A percentile compares a stretch with the other conserved stretches of the same genome.
Conservation (phyloP, 2,113 vertebrate genomes). For the Gallinago jamesoni region DNA sequence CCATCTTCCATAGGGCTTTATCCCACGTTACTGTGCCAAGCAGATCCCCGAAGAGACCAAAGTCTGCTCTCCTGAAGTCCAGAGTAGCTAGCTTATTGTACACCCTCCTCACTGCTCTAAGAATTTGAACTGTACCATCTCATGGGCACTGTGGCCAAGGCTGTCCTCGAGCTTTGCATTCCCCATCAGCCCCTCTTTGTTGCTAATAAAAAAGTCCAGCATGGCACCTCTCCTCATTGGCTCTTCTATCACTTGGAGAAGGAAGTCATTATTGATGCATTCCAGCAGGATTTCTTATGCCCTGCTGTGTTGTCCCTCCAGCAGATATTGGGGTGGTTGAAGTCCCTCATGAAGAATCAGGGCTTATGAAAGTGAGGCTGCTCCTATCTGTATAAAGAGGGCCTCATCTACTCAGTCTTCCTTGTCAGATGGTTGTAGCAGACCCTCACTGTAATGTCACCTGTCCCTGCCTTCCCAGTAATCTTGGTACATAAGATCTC, state of each 20-base stretch:
- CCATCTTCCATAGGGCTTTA: neutral
- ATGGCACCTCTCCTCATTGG: neutral
- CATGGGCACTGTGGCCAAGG: neutral
- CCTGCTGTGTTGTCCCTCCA: neutral
- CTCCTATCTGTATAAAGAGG: neutral
- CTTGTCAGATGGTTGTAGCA: neutral
- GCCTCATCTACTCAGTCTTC: neutral
- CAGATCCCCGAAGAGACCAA: neutral
- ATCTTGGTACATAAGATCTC: neutral
- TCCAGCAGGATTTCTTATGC: neutral
- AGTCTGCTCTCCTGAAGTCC: neutral
- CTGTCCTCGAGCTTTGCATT: neutral
- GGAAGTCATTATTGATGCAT: neutral
- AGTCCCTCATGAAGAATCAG: neutral
- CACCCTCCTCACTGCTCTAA: neutral
- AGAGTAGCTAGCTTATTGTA: neutral
- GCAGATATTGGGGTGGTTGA: neutral
- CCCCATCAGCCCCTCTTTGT: neutral
- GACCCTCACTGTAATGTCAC: neutral
- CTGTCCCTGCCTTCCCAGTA: neutral
- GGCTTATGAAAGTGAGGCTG: neutral
- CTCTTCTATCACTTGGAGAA: neutral
- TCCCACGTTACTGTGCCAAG: neutral
- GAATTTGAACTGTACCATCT: neutral
- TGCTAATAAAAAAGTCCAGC: neutral